phyloP scores from a whole-genome alignment of 2,888 invertebrate species.

The Andrena trimmerana region DNA sequence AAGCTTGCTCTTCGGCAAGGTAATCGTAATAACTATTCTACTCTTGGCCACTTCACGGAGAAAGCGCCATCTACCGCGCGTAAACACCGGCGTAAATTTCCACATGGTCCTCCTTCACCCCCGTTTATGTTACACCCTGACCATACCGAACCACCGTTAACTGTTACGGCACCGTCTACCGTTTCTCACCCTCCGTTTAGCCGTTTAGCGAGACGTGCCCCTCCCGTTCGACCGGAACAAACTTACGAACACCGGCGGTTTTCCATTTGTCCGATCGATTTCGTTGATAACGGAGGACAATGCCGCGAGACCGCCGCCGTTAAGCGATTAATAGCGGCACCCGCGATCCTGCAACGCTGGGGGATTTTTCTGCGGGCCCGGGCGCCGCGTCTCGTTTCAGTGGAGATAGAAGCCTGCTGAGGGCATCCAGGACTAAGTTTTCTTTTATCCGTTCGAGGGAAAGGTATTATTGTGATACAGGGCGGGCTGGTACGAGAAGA shows the following conservation, averaged over 20 bases:
- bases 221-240: conserved; percentile 53
- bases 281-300: conserved; percentile 59
- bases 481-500: conserved; percentile 48
- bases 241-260: conserved; percentile 51
- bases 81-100: conserved; percentile 81
- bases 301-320: conserved; percentile 31
- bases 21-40: conserved; percentile 79
- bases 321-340: conserved; percentile 61
- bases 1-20: conserved; percentile 49
- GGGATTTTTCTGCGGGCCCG: not conserved
- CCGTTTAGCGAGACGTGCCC: conserved; percentile 42
- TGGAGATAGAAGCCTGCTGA: not conserved
- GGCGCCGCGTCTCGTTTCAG: conserved; percentile 3
- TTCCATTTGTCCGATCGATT: conserved; percentile 68
- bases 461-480: conserved; percentile 60
- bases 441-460: conserved; percentile 49
- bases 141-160: conserved; percentile 70
- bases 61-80: conserved; percentile 70
- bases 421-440: conserved; percentile 20
- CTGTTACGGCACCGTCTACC: conserved; percentile 67
- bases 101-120: conserved; percentile 55
- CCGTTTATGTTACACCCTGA: conserved; percentile 65
- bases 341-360: conserved; percentile 43
- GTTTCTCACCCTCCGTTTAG: conserved; percentile 65
- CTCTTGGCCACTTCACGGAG: conserved; percentile 52